Percentiles rank a stretch among this genome's conserved stretches.
Evolutionary conservation across 2,113 vertebrate species (phyloP).

Genomic region (Craseonycteris thonglongyai): DNA sequence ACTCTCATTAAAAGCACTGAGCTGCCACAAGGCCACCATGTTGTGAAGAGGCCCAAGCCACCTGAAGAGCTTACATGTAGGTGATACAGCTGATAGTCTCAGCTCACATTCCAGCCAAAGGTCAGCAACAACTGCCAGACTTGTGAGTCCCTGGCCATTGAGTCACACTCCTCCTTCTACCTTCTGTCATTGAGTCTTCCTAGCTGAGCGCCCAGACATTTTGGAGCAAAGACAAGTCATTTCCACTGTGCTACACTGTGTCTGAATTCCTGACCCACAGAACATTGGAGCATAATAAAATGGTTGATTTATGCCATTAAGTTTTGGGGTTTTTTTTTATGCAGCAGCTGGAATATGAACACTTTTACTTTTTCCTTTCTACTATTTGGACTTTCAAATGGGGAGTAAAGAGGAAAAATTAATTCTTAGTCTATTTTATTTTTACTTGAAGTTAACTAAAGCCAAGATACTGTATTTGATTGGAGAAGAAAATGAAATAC

Average conservation of each 20-base stretch:
- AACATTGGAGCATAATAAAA: not conserved
- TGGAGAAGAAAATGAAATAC: constrained; percentile 26
- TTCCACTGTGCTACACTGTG: too few relatives aligned
- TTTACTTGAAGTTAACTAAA: not conserved
- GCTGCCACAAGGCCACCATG: not conserved
- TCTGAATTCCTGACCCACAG: not conserved
- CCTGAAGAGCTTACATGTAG: not conserved
- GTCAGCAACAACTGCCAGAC: not conserved
- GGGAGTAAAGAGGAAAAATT: not conserved
- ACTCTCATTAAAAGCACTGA: not conserved
- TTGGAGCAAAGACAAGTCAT: not conserved
- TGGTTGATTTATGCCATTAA: not conserved
- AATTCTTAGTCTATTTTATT: not conserved
- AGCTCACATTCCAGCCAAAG: not conserved
- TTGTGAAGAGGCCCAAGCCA: not conserved
- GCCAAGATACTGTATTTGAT: not conserved
- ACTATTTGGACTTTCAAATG: not conserved
- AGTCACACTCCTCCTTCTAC: not conserved
- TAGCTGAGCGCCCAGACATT: not conserved
- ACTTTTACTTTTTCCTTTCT: not conserved
- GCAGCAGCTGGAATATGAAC: not conserved
- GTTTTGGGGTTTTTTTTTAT: not conserved
- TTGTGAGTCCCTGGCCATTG: accelerated
- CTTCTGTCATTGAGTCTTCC: not conserved
- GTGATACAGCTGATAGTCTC: not conserved